Evolutionary conservation across 2,888 invertebrate genomes (phyloP).

Genomic region (Ophion ellenae): DNA sequence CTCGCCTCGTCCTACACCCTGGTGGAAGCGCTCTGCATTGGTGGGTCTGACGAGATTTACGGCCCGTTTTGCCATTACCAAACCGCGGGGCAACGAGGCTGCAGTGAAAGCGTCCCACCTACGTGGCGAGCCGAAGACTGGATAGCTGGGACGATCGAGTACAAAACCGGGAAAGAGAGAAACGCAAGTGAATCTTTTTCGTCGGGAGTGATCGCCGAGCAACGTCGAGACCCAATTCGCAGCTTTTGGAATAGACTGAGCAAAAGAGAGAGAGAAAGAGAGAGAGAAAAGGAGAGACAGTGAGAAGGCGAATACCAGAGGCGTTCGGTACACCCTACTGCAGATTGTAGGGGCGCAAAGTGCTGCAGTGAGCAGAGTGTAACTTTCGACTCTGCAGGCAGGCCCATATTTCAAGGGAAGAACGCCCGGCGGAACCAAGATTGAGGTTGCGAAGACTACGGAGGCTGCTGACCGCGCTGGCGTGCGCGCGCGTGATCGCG

Average conservation of each 20-base stretch:
- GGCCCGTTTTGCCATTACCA: constrained; percentile 43
- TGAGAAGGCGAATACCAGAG: neutral
- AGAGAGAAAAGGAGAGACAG: neutral
- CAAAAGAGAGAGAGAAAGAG: neutral
- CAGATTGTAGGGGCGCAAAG: constrained; percentile 35
- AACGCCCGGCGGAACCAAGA: constrained; percentile 76
- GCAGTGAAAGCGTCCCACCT: constrained; percentile 45
- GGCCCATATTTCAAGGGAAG: constrained; percentile 80
- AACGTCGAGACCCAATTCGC: constrained; percentile 7
- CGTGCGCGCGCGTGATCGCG: constrained; percentile 49
- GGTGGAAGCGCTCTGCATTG: neutral
- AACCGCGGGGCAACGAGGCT: constrained; percentile 29
- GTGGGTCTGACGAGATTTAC: constrained; percentile 46
- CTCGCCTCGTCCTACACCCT: constrained; percentile 6
- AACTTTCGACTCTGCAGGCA: constrained; percentile 81
- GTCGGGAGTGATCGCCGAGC: neutral
- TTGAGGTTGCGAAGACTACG: constrained; percentile 81
- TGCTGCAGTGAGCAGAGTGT: constrained; percentile 65
- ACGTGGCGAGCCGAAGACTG: constrained; percentile 43
- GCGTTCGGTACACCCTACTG: constrained; percentile 2
- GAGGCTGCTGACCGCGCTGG: constrained; percentile 76
- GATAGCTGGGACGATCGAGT: neutral
- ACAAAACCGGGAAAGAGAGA: constrained; percentile 18
- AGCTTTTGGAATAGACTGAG: neutral
- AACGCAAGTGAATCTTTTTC: constrained; percentile 15